phyloP scores from a whole-genome alignment of 2,888 invertebrate species.

The Toxonevra muliebris region DNA sequence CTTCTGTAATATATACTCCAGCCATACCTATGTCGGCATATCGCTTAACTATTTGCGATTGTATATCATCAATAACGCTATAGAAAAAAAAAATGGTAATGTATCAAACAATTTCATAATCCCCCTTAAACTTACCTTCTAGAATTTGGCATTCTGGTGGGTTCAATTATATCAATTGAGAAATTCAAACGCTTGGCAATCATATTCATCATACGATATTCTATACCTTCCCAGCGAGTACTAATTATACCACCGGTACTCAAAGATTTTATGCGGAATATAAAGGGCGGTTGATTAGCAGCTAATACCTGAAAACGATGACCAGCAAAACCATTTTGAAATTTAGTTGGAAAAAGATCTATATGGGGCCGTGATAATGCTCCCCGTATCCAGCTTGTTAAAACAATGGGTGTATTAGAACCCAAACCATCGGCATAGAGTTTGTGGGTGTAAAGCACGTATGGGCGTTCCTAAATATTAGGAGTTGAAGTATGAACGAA shows the following conservation, averaged over 20 bases:
- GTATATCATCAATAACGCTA: conserved; percentile 72
- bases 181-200: conserved; percentile 76
- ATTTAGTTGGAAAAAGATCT: conserved; percentile 76
- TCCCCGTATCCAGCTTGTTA: conserved; percentile 77
- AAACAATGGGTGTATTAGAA: conserved; percentile 72
- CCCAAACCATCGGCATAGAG: conserved; percentile 79
- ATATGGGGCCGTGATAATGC: conserved; percentile 71
- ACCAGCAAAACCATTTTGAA: conserved; percentile 75
- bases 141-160: conserved; percentile 60
- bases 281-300: conserved; percentile 78
- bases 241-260: conserved; percentile 52
- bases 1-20: conserved; percentile 74
- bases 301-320: conserved; percentile 77
- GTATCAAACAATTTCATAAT: neutral
- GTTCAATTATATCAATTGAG: conserved; percentile 75
- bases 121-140: conserved; percentile 65
- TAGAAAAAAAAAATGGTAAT: neutral
- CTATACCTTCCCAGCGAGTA: conserved; percentile 74
- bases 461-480: conserved; percentile 70
- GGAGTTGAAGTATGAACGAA: too few relatives aligned
- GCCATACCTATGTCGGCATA: conserved; percentile 75
- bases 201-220: conserved; percentile 72
- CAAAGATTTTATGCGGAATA: conserved; percentile 67
- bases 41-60: conserved; percentile 67
- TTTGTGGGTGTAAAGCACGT: conserved; percentile 78